phyloP scores from a whole-genome alignment of 35 echinoderm and acorn worm species.

The Hemicentrotus pulcherrimus region DNA sequence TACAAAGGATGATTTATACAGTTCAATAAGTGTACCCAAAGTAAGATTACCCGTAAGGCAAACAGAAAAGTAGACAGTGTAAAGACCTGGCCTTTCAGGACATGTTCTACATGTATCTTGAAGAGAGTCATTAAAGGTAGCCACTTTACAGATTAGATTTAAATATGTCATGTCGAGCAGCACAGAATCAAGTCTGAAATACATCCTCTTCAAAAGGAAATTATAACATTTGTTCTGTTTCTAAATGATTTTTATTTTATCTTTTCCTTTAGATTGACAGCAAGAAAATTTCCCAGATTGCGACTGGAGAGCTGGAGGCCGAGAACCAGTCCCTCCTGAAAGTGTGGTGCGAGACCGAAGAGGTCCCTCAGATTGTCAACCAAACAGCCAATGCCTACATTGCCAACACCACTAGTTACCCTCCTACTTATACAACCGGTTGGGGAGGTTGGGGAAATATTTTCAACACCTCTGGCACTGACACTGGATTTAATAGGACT shows the following conservation, averaged over 20 bases:
- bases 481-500: background rate
- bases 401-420: background rate
- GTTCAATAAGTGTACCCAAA: no score
- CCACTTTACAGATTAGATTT: no score
- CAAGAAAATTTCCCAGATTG: conserved; percentile 69
- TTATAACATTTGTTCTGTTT: background rate
- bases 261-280: conserved; percentile 69
- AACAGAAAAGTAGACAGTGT: no score
- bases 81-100: no score
- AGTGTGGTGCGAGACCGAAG: conserved; percentile 76
- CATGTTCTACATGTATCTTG: no score
- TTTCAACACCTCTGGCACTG: background rate
- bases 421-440: background rate
- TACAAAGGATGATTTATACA: no score
- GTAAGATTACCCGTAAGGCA: no score
- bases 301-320: conserved; percentile 68
- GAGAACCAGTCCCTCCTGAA: conserved; percentile 67
- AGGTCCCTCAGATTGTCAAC: conserved; percentile 40
- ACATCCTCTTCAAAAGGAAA: no score
- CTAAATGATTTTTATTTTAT: background rate
- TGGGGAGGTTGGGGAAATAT: background rate
- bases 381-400: conserved; percentile 1
- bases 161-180: no score
- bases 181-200: no score
- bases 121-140: no score